Conservation (phyloP, 2,797 vertebrate species). For the Protosalanx chinensis region DNA sequence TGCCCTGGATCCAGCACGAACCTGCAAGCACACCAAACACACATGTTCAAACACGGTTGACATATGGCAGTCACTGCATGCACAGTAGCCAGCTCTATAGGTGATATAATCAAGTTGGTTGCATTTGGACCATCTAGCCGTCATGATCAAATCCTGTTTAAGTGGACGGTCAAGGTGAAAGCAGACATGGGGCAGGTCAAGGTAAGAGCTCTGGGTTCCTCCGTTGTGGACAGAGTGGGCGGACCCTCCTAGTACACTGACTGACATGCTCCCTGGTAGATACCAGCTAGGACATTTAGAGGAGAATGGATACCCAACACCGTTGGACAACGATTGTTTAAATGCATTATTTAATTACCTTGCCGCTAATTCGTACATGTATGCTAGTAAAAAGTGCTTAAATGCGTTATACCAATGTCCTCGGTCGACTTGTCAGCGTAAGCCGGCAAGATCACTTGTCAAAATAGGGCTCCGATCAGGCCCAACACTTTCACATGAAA, state of each 20-base stretch:
- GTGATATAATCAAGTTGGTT: neutral
- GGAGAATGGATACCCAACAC: neutral
- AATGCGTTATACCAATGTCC: too few relatives aligned
- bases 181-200: neutral
- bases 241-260: neutral
- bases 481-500: neutral
- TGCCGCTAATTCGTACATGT: too few relatives aligned
- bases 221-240: too few relatives aligned
- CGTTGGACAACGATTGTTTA: neutral
- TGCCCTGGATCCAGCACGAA: slow-evolving; percentile 78
- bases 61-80: neutral
- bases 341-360: too few relatives aligned
- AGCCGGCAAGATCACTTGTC: neutral
- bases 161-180: neutral
- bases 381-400: too few relatives aligned
- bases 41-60: neutral
- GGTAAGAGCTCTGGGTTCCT: neutral
- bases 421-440: too few relatives aligned
- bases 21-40: slow-evolving; percentile 55
- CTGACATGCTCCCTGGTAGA: neutral
- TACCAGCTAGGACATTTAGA: neutral
- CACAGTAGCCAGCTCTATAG: neutral
- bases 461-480: neutral
- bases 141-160: neutral
- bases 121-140: neutral